Evolutionary conservation across 2,888 invertebrate species (phyloP).

Genomic region (Plemyria rubiginata): DNA sequence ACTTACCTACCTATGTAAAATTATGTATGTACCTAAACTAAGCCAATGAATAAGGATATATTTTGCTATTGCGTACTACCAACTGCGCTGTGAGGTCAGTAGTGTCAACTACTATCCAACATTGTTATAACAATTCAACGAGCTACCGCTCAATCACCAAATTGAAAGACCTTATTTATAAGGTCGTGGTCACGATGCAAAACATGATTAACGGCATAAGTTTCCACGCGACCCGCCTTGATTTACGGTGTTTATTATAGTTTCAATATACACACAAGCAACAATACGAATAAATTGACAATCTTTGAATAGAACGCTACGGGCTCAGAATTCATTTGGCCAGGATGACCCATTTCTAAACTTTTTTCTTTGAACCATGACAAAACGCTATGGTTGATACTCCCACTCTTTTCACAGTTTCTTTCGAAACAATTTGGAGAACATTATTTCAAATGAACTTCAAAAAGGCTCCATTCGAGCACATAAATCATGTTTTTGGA

Average conservation of each 20-base stretch:
- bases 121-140: neutral
- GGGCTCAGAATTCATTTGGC: constrained; percentile 9
- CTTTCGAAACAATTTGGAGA: no score
- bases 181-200: constrained; percentile 51
- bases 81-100: no score
- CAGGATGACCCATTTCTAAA: neutral
- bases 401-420: neutral
- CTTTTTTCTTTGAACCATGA: neutral
- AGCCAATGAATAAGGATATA: no score
- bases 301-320: constrained; percentile 30
- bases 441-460: no score
- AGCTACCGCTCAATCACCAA: constrained; percentile 15
- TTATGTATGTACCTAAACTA: no score
- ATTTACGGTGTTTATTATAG: constrained; percentile 56
- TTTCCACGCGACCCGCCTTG: constrained; percentile 60
- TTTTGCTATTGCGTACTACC: no score
- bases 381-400: no score
- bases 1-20: no score
- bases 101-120: no score
- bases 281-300: constrained; percentile 33
- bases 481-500: no score
- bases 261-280: constrained; percentile 21
- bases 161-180: constrained; percentile 53
- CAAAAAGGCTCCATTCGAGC: no score
- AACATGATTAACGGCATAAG: constrained; percentile 65